Percentiles rank a stretch among this genome's conserved stretches.
phyloP scores from a whole-genome alignment of 2,888 invertebrate genomes.

The Scrobipalpa costella region DNA sequence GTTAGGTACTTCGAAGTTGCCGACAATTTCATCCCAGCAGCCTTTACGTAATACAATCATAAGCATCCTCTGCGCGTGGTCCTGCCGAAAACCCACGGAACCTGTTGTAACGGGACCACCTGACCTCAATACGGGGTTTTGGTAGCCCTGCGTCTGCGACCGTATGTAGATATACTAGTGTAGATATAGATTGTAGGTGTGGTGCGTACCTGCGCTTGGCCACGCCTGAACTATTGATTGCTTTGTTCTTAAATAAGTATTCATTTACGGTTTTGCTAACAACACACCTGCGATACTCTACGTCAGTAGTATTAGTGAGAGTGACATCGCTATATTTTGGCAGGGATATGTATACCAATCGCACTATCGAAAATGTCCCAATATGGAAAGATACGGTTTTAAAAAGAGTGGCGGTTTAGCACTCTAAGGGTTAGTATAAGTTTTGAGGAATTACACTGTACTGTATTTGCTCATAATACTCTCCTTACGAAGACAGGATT shows the following conservation, averaged over 20 bases:
- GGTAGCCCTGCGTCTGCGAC: neutral
- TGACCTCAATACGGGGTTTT: slow-evolving; percentile 15
- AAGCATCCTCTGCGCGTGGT: slow-evolving; percentile 7
- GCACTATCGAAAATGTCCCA: too few relatives aligned
- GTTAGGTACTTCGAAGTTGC: neutral
- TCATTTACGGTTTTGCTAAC: too few relatives aligned
- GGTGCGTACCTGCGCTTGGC: neutral
- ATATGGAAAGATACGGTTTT: too few relatives aligned
- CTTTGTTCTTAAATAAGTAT: too few relatives aligned
- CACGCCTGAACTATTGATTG: neutral
- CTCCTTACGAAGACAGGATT: too few relatives aligned
- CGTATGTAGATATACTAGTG: neutral
- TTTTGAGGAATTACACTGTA: too few relatives aligned
- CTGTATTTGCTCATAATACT: too few relatives aligned
- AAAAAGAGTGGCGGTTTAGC: too few relatives aligned
- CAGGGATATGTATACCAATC: too few relatives aligned
- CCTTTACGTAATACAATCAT: slow-evolving; percentile 16
- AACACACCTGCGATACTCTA: neutral
- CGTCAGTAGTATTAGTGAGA: neutral
- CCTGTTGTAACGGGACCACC: slow-evolving; percentile 49
- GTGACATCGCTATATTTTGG: too few relatives aligned
- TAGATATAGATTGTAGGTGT: neutral
- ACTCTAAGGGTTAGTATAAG: too few relatives aligned
- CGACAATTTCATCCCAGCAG: neutral
- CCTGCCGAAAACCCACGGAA: slow-evolving; percentile 45